Base-by-base conservation (phyloP, 2,888 invertebrate genomes). In the Patella caerulea region DNA sequence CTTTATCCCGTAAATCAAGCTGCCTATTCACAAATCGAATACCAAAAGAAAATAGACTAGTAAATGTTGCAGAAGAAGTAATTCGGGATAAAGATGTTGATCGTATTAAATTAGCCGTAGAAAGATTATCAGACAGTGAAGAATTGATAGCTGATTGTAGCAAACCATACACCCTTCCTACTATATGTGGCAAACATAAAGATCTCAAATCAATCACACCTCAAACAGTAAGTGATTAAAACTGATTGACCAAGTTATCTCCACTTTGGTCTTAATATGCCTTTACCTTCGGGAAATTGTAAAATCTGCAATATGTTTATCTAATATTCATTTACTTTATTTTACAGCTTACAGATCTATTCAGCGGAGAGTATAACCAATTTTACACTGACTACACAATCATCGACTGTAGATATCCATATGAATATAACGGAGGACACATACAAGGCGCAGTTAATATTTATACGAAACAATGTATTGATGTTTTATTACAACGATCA, bases 321-420 rank as follows among this genome's bases (percentile, higher is more conserved):
- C 7, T 45, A n/a, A n/a, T n/a, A n/a, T n/a, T n/a, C 45, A 45
- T 45, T 45, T 45, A 45, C 45, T 45, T 45, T 45, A 45, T 45
- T 45, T 45, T 45, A 45, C 45, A 79, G 79, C 29, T 84, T 34
- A 29, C 81, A 52, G 92, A 92, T 0, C 92, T 98, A 3, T 92
- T 98, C 14, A 91, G 92, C 0, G 97, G 97, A 0, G 93, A 95
- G 0, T 97, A 93, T 87, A 84, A 89, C 0, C 92, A 95, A 59
- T 89, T 91, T 11, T 93, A 97, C 34, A 92, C 93, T 19, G 94
- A 94, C 5, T 97, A 93, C 89, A 94, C 94, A 91, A 93, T 98
- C 29, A 95, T 98, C 74, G 98, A 98, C 92, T 98, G 98, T 90
- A 94, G 98, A 83, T 98, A 97, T 92, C 98, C 98, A 0, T 98